Evolutionary conservation across 2,888 invertebrate species (phyloP), one percentile per base, ranked within the genome.

Genomic region (Nysson spinosus): DNA sequence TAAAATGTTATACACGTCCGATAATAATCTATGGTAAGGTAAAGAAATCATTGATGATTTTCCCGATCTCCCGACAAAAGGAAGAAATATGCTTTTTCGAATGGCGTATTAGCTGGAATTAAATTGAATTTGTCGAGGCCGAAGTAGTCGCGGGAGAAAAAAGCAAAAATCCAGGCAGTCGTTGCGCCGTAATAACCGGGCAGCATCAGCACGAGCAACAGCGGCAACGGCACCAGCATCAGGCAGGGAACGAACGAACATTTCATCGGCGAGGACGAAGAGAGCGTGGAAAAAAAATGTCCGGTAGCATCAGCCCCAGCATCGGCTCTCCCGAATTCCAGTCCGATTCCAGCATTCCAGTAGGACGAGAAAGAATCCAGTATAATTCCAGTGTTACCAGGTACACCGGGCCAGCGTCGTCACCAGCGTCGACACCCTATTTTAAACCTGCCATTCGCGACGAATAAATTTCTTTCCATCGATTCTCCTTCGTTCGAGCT

Each of bases 41-140:
- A n/a, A n/a, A n/a, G n/a, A n/a, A n/a, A n/a, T n/a, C n/a, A n/a
- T n/a, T n/a, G 58, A 46, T 65, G 65, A 66, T 66, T 66, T 68
- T 34, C 60, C 42, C 47, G 62, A 67, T 55, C 57, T 55, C 37
- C 28, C 51, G 63, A 55, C 54, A 65, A 60, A 69, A 60, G 52
- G 50, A 32, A 51, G 64, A 55, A 55, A 54, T 40, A 56, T 43
- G 56, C 68, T 62, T 69, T 57, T 68, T 60, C 30, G 40, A 32
- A 40, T 39, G 26, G 56, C 60, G 57, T 74, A 74, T 72, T 69
- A 75, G 69, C 60, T 47, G 40, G 49, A 58, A 57, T 75, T 69
- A 67, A 75, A 75, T 75, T 70, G 69, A 75, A 75, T 75, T 75
- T 69, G 72, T 58, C 60, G 58, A 30, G 54, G 32, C 28, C 50